Conservation (phyloP, 2,113 vertebrate species). For the Lepidothrix coronata region DNA sequence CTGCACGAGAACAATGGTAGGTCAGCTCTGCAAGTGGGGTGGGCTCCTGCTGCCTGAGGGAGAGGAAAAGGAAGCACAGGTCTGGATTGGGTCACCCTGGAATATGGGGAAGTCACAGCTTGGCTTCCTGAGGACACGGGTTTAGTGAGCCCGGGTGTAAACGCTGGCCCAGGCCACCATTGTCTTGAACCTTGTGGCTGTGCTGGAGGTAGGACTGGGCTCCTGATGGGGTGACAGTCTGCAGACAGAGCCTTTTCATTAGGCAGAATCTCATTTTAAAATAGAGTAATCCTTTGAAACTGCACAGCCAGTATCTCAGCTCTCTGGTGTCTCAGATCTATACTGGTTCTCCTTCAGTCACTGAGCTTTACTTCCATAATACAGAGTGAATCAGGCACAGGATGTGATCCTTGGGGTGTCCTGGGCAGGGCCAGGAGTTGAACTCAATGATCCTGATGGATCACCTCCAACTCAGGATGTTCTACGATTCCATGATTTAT, state of each 20-base stretch:
- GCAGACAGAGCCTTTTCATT: not conserved
- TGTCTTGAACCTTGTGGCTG: not conserved
- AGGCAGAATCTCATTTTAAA: not conserved
- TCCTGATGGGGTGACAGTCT: not conserved
- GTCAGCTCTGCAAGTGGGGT: not conserved
- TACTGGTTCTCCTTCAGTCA: not conserved
- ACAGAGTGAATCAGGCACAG: not conserved
- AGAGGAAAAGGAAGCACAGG: not conserved
- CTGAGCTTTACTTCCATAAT: not conserved
- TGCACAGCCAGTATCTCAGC: not conserved
- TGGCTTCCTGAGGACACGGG: rapidly evolving
- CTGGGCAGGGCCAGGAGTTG: not conserved
- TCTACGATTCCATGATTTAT: not conserved
- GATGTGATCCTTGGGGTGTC: not conserved
- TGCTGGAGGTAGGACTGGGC: not conserved
- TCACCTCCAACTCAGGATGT: not conserved
- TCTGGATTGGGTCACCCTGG: not conserved
- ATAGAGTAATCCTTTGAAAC: not conserved
- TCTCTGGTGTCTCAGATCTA: not conserved
- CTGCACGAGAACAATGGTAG: slow-evolving; percentile 84
- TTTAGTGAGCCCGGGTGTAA: not conserved
- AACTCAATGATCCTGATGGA: not conserved
- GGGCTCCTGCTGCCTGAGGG: not conserved
- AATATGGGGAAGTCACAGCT: not conserved
- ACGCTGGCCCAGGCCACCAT: rapidly evolving